Percentiles rank a stretch among this genome's conserved stretches.
These are phyloP conservation scores for Gymnarchus niloticus DNA, from an alignment of 2,113 vertebrate species.

Conservation along the genomic window DNA sequence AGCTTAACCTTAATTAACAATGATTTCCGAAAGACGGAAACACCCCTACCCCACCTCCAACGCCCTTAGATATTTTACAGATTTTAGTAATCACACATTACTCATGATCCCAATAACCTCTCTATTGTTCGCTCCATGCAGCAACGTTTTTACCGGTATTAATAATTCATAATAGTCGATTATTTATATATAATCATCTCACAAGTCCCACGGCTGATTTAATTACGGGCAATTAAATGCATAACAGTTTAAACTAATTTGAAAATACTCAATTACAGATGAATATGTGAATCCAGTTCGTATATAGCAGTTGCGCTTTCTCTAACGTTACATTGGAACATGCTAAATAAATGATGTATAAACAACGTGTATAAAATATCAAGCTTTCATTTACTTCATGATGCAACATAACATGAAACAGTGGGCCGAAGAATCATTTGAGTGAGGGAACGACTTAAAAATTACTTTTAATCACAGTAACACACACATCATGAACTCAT, in stretches of 20 bases:
- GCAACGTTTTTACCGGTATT: conserved; percentile 44
- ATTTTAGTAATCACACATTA: conserved; percentile 29
- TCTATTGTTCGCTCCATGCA: conserved; percentile 31
- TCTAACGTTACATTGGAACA: neutral
- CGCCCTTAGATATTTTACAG: neutral
- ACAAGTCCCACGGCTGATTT: conserved; percentile 40
- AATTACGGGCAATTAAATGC: conserved; percentile 56
- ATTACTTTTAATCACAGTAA: neutral
- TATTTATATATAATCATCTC: conserved; percentile 51
- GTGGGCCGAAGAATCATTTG: neutral
- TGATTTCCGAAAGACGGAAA: conserved; percentile 5
- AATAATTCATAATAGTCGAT: conserved; percentile 50
- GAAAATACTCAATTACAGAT: neutral
- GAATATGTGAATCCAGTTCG: neutral
- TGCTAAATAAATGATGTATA: neutral
- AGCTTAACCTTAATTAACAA: conserved; percentile 14
- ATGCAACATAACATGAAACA: neutral
- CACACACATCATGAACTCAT: neutral
- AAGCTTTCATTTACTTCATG: neutral
- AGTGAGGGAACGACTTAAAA: neutral
- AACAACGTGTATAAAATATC: neutral
- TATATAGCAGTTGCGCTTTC: neutral
- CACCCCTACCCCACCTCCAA: neutral
- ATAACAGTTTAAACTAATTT: conserved; percentile 30
- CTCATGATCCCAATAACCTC: conserved; percentile 26